These are phyloP conservation scores for Chironomus riparius DNA, from an alignment of 2,888 invertebrate species.

Conservation along the genomic window DNA sequence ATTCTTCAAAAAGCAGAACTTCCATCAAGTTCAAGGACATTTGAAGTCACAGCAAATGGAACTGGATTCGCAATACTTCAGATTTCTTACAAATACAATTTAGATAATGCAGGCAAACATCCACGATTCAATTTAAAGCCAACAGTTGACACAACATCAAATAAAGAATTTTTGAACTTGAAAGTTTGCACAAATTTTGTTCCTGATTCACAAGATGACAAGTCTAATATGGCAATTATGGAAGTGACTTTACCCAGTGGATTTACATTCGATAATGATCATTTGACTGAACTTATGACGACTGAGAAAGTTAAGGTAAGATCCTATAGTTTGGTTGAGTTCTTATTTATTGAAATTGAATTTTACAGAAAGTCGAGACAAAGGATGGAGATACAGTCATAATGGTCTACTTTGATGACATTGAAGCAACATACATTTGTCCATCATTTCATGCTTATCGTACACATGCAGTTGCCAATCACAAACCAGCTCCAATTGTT, in stretches of 20 bases:
- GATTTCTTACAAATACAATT: slow-evolving; percentile 19
- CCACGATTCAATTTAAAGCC: slow-evolving; percentile 2
- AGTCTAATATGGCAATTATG: slow-evolving; percentile 77
- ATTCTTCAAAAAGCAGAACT: slow-evolving; percentile 68
- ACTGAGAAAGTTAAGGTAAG: slow-evolving; percentile 28
- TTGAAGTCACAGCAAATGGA: slow-evolving; percentile 11
- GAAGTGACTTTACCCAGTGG: slow-evolving; percentile 86
- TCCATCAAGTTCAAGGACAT: neutral
- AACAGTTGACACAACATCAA: neutral
- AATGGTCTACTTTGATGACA: slow-evolving; percentile 63
- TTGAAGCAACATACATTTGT: slow-evolving; percentile 61
- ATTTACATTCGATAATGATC: slow-evolving; percentile 70
- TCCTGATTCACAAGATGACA: slow-evolving; percentile 42
- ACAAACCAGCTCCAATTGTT: slow-evolving; percentile 76
- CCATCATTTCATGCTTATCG: slow-evolving; percentile 80
- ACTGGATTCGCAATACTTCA: slow-evolving; percentile 19
- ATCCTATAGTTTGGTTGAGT: too few species aligned
- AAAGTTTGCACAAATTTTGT: slow-evolving; percentile 34
- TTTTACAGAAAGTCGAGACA: slow-evolving; percentile 57
- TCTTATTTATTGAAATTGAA: too few species aligned
- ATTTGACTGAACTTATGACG: slow-evolving; percentile 51
- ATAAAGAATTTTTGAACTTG: slow-evolving; percentile 8
- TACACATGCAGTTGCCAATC: slow-evolving; percentile 75
- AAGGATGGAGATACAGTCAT: slow-evolving; percentile 54
- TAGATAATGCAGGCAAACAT: neutral